These are phyloP conservation scores for Pammene aurita DNA, from an alignment of 2,888 invertebrate genomes.

Conservation along the genomic window DNA sequence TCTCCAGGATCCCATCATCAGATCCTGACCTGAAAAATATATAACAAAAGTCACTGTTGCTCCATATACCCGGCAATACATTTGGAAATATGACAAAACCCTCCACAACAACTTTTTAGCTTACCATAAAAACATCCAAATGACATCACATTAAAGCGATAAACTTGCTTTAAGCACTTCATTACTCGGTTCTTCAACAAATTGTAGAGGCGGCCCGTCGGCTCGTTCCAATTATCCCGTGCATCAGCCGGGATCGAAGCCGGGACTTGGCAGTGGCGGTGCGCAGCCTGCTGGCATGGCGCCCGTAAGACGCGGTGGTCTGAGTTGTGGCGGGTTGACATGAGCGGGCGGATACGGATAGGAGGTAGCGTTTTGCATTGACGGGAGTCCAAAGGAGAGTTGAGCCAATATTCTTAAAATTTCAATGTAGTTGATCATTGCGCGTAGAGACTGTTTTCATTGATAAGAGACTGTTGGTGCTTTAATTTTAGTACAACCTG, in stretches of 20 bases:
- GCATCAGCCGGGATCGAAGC: slow-evolving; percentile 37
- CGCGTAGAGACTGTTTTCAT: too few species aligned
- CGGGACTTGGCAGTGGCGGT: slow-evolving; percentile 34
- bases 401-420: too few species aligned
- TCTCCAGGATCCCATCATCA: too few species aligned
- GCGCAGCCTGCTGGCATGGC: slow-evolving; percentile 26
- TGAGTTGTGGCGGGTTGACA: neutral
- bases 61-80: neutral
- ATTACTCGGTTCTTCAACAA: slow-evolving; percentile 23
- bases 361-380: slow-evolving; percentile 26
- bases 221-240: slow-evolving; percentile 35
- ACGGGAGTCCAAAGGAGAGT: too few species aligned
- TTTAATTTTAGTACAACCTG: too few species aligned
- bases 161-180: slow-evolving; percentile 11
- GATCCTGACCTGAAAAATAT: too few species aligned
- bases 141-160: slow-evolving; percentile 11
- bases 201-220: slow-evolving; percentile 24
- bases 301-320: slow-evolving; percentile 16
- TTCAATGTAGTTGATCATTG: too few species aligned
- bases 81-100: neutral
- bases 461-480: too few species aligned
- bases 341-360: neutral
- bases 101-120: neutral
- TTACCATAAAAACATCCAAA: neutral
- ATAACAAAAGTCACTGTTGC: neutral